A percentile compares a stretch with the other conserved stretches of the same genome.
phyloP scores from a whole-genome alignment of 2,113 vertebrate genomes.

The Uropsilus gracilis region DNA sequence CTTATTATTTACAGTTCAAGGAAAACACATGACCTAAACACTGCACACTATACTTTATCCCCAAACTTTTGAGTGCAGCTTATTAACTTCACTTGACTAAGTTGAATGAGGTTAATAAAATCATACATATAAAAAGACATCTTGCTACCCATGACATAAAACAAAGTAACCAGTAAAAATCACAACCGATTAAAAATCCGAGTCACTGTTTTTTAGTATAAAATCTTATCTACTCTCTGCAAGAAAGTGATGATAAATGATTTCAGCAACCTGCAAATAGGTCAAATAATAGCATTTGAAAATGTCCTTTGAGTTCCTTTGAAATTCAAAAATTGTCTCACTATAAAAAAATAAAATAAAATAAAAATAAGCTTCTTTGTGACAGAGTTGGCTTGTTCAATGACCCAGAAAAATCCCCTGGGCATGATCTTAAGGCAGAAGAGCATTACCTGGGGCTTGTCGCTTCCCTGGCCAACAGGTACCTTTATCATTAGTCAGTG shows the following conservation, averaged over 20 bases:
- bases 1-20: neutral
- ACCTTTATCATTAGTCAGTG: neutral
- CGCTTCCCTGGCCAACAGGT: neutral
- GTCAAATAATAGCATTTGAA: neutral
- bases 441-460: neutral
- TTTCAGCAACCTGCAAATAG: neutral
- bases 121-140: neutral
- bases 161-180: neutral
- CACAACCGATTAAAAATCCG: neutral
- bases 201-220: neutral
- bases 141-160: neutral
- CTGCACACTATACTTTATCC: neutral
- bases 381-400: neutral
- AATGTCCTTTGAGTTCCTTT: neutral
- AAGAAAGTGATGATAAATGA: neutral
- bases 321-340: neutral
- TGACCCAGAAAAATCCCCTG: neutral
- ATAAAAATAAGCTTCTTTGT: neutral
- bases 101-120: neutral
- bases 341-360: neutral
- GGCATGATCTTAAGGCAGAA: neutral
- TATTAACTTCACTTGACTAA: too few species aligned
- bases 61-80: neutral
- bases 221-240: neutral
- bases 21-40: neutral